Evolutionary conservation across 2,797 vertebrate species (phyloP), one percentile per base, ranked within the genome.

Genomic region (Darevskia nairensis): DNA sequence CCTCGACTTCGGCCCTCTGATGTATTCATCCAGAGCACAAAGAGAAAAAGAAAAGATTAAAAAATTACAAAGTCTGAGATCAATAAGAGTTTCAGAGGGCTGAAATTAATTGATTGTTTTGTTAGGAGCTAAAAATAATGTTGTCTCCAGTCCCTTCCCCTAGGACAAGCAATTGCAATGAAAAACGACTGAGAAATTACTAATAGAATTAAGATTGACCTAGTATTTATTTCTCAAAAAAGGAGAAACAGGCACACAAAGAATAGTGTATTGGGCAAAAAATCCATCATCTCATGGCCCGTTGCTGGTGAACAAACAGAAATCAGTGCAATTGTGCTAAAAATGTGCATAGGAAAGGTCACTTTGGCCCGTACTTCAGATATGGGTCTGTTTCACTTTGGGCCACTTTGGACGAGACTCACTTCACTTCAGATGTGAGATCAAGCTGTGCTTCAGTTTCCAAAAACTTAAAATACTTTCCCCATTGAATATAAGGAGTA

Each of bases 1-100:
- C 91, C 93, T 93, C 94, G 86, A 93, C 93, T 82, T 68, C 25
- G 50, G 41, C 29, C 59, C 59, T 92, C 91, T 87, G 92, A 94
- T 95, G 91, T 92, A 92, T 94, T 94, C 87, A 94, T 94, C 89
- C 84, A 92, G 85, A 82, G 87, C 80, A 82, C 39, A 76, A 88
- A 78, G 92, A 92, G 90, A 66, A 39, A 89, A 85, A 86, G 91
- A 92, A 94, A 80, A 91, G 93, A 93, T 88, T 86, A 80, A 55
- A 55, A 55, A 55, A 79, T 71, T 80, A 79, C 13, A 87, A 72
- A 92, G 91, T 92, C 79, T 90, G 89, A 95, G 93, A 94, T 95
- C 94, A 94, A 93, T 91, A 95, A 93, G 88, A 92, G 94, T 94
- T 93, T 86, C 92, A 92, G 87, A 93, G 91, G 93, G 44, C 92